Evolutionary conservation across 2,797 vertebrate species (phyloP), one percentile per base, ranked within the genome.

Genomic region (Manis crassicaudata): DNA sequence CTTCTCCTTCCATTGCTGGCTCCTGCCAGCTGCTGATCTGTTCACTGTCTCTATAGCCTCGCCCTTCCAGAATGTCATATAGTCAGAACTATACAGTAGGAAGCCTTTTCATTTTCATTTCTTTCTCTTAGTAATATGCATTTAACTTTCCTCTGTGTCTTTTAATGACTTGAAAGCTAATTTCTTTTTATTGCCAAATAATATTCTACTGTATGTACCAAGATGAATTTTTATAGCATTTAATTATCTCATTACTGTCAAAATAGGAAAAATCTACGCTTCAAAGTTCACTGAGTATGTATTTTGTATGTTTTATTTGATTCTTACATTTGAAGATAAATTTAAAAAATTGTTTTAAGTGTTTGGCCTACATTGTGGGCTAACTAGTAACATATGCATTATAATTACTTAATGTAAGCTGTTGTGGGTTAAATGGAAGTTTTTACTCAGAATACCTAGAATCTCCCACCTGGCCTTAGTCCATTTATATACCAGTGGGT

Each of bases 291-390:
- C 32, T 60, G 32, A 63, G 11, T 21, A 1, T 63, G 20, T 70
- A 18, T 13, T 54, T 16, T n/a, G 4, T 62, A 32, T 32, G 25
- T 37, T 9, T 93, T 32, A 35, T 79, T 77, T 87, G 54, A 90
- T 50, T 76, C 56, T 83, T 87, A 43, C 54, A 56, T 89, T 60
- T 82, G 18, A 72, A 80, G 82, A 58, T 52, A 87, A 60, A 72
- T 46, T 90, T 90, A 70, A 65, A 72, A 35, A 88, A 52, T 95
- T 73, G 25, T 25, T 93, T 70, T 21, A 68, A 75, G 88, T 81
- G 10, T 60, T 81, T 77, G 43, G 7, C 17, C 13, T 81, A 3
- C 0, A 54, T 40, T 93, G 76, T 7, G 32, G 35, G 21, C 17
- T 95, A 93, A 75, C 35, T 70, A 65, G n/a, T 73, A 95, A 75